Percentiles rank a stretch among this genome's conserved stretches.
phyloP scores from a whole-genome alignment of 2,113 vertebrate genomes.

The Dipodomys stephensi region DNA sequence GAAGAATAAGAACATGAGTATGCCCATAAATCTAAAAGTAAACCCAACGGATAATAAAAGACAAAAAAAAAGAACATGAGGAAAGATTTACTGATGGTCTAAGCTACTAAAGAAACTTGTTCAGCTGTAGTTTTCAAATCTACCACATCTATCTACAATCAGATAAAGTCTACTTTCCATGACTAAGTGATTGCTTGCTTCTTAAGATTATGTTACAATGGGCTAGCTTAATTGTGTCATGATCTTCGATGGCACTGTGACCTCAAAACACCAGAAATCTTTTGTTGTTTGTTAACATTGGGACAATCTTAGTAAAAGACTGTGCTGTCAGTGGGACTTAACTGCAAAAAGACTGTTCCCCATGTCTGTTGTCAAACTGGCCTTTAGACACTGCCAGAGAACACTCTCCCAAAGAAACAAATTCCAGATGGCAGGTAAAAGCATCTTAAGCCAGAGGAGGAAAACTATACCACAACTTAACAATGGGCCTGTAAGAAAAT shows the following conservation, averaged over 20 bases:
- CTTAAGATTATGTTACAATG: not conserved
- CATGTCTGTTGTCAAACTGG: not conserved
- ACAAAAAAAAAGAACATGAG: not conserved
- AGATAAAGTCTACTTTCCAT: not conserved
- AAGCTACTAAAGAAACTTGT: conserved; percentile 13
- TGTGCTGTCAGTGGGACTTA: not conserved
- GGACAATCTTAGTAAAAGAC: conserved; percentile 18
- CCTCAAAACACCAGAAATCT: conserved; percentile 1
- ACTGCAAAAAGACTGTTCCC: not conserved
- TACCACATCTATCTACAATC: not conserved
- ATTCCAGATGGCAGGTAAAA: not conserved
- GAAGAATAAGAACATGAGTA: not conserved
- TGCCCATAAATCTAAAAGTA: no score
- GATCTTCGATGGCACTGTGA: not conserved
- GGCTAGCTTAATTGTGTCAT: not conserved
- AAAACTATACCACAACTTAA: not conserved
- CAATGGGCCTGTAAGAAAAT: not conserved
- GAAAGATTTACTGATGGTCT: not conserved
- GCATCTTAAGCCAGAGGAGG: rapidly evolving
- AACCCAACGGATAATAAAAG: not conserved
- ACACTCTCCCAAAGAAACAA: not conserved
- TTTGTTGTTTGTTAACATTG: conserved; percentile 24
- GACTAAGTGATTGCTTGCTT: not conserved
- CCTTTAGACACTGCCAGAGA: not conserved
- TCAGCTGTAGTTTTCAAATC: not conserved